Evolutionary conservation across 2,797 vertebrate genomes (phyloP).

Genomic region (Emys orbicularis): DNA sequence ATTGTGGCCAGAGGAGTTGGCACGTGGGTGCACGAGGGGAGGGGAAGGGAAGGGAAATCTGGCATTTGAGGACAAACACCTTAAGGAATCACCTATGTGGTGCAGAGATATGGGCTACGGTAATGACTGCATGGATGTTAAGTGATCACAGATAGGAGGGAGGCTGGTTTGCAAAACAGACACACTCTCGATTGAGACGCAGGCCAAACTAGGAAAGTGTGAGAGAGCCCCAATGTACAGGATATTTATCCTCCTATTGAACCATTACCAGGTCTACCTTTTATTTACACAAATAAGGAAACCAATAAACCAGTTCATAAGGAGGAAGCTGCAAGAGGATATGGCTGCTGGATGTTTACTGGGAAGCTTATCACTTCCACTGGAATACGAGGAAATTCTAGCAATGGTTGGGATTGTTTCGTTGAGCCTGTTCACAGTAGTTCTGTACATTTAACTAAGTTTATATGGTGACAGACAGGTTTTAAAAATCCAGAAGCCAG

Average conservation of each 20-base stretch:
- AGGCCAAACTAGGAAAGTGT: conserved; percentile 41
- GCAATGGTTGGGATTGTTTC: not conserved
- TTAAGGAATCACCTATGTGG: not conserved
- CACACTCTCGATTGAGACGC: not conserved
- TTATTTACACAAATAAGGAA: not conserved
- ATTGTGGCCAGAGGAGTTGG: not conserved
- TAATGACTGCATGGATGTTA: not conserved
- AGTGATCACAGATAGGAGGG: not conserved
- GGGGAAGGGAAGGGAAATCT: not conserved
- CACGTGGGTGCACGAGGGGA: not conserved
- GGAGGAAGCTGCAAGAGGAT: not conserved
- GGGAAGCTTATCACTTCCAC: not conserved
- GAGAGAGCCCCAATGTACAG: not conserved
- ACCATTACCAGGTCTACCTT: not conserved
- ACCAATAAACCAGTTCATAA: not conserved
- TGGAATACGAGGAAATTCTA: not conserved
- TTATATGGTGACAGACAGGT: not conserved
- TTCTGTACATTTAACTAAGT: not conserved
- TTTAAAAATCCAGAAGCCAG: not conserved
- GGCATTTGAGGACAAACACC: not conserved
- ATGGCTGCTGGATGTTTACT: fast-evolving
- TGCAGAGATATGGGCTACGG: not conserved
- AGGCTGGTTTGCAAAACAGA: not conserved
- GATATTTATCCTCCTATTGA: not conserved
- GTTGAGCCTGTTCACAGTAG: conserved; percentile 14